Conservation (phyloP, 2,888 invertebrate species). For the Eupeodes latifasciatus region DNA sequence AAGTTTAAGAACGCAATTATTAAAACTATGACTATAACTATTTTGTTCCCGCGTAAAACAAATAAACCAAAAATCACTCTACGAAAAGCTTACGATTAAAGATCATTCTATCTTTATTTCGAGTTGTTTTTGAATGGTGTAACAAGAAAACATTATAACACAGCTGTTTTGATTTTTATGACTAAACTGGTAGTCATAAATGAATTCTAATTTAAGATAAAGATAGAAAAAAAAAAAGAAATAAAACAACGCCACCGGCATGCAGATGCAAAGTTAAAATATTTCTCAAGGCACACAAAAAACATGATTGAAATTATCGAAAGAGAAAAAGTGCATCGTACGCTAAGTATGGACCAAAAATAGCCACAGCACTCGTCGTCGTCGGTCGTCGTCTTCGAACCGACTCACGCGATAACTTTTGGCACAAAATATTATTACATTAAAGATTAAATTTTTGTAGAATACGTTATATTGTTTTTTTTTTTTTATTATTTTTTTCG, state of each 20-base stretch:
- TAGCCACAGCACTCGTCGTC: conserved; percentile 26
- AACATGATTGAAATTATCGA: conserved; percentile 41
- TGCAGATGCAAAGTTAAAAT: conserved; percentile 33
- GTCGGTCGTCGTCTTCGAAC: too few relatives aligned
- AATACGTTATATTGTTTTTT: neutral
- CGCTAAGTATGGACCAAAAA: conserved; percentile 41
- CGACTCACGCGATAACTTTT: conserved; percentile 51
- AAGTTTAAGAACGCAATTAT: neutral
- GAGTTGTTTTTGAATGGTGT: neutral
- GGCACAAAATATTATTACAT: conserved; percentile 13
- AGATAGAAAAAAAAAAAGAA: conserved; percentile 27
- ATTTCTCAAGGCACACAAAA: conserved; percentile 13
- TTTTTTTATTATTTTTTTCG: neutral
- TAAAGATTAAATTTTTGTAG: conserved; percentile 8
- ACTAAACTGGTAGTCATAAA: conserved; percentile 39
- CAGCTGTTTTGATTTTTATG: conserved; percentile 42
- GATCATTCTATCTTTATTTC: neutral
- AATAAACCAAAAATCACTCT: conserved; percentile 9
- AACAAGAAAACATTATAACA: conserved; percentile 38
- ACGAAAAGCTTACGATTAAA: neutral
- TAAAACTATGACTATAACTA: neutral
- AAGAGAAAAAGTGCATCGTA: conserved; percentile 48
- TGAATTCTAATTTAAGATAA: conserved; percentile 65
- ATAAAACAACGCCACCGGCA: conserved; percentile 15
- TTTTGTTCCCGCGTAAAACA: conserved; percentile 7